Base-by-base conservation (phyloP, 2,888 invertebrate genomes). In the Acanthosoma haemorrhoidale region DNA sequence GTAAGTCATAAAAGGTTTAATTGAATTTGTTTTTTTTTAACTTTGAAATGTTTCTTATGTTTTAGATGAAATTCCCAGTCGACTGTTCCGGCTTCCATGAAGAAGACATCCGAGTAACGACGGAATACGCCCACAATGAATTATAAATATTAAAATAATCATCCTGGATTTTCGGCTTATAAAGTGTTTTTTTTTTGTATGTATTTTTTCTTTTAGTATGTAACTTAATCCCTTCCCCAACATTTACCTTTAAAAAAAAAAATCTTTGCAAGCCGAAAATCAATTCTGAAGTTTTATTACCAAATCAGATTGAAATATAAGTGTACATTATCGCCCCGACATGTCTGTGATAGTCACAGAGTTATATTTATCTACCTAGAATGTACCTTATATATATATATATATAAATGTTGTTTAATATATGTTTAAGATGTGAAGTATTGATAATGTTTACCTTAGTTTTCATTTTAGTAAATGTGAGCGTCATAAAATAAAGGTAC, bases 81-180 rank as follows among this genome's bases (percentile, higher is more conserved):
- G 87, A 89, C 76, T 92, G 92, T 77, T 84, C 85, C 29, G 86
- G 87, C 1, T 93, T 91, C 83, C 91, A 92, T 79, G 87, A 89
- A 77, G 91, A 91, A 78, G 92, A 92, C 80, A 80, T 88, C 57
- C 88, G 86, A 83, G 91, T 90, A 31, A 92, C 91, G 69, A 91
- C 91, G 59, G 92, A 92, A 81, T 72, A 88, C 72, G 84, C 88
- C 76, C 92, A 92, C 80, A 91, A 85, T 78, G 92, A 92, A 82
- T 84, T 92, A 80, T 92, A 87, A 82, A 74, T 25, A 21, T 2
- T 1, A 64, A 25, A 38, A 4, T 51, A 51, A 64, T 57, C 11
- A 3, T 36, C 39, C 25, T 5, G 39, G 21, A 18, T 61, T 61
- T 64, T 64, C 25, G 64, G 64, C 64, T 64, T 64, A 41, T 64